Percentiles rank a stretch among this genome's conserved stretches.
phyloP scores from a whole-genome alignment of 2,113 vertebrate species.

The Orycteropus afer region DNA sequence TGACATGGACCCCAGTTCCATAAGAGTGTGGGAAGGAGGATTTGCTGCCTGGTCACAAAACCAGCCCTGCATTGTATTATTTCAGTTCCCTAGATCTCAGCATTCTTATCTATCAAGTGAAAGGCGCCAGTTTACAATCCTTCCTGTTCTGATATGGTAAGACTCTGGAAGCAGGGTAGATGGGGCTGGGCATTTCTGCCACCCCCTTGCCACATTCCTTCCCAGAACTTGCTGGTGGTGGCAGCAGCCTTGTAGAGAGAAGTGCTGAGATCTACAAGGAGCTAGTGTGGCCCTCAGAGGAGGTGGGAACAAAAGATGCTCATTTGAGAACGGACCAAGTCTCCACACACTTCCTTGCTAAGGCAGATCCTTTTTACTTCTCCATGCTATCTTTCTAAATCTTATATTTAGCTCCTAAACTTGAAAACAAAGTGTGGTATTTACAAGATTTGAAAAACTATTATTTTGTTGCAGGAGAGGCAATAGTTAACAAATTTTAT shows the following conservation, averaged over 20 bases:
- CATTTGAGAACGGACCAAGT: neutral
- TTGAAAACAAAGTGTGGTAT: neutral
- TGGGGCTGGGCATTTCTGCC: neutral
- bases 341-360: fast-evolving
- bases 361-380: neutral
- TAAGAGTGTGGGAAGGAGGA: neutral
- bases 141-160: neutral
- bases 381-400: neutral
- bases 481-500: neutral
- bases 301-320: neutral
- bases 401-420: neutral
- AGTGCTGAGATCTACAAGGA: neutral
- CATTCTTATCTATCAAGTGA: neutral
- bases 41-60: neutral
- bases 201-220: neutral
- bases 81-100: neutral
- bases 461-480: neutral
- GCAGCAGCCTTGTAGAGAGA: no score
- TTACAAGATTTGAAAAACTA: neutral
- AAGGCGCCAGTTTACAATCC: neutral
- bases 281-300: no score
- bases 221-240: neutral
- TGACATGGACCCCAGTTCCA: fast-evolving
- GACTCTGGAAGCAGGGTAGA: neutral
- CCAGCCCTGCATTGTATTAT: fast-evolving